Base-by-base conservation (phyloP, 2,797 vertebrate species). In the Chaenodraco wilsoni region DNA sequence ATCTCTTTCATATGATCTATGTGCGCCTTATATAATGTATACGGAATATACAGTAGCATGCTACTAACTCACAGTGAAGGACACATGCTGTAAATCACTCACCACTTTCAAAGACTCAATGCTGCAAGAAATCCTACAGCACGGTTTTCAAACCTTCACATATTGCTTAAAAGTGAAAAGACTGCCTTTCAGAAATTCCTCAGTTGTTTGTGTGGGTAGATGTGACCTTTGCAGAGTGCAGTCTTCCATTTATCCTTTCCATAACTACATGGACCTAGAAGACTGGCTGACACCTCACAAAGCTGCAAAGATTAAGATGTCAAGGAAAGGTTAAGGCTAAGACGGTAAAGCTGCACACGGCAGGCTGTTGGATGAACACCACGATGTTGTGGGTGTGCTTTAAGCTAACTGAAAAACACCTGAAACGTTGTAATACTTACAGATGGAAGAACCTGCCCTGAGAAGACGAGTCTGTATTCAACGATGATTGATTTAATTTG, bases 251-350 rank as follows among this genome's bases (percentile, higher is more conserved):
- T 86, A 83, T 88, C 74, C 69, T 27, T 63, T 56, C 63, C 74
- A 60, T 75, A 82, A 83, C 80, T 79, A 73, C 84, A 72, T 78
- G 79, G 65, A 74, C 76, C 78, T 37, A 1, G 72, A 86, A 60
- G 61, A 79, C 65, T 8, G 60, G 69, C 80, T 81, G 84, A 88
- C 84, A 84, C 83, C 83, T 88, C 84, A 74, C 78, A 77, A 81
- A 87, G 86, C 71, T 66, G 84, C 80, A 84, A 88, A 91, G 88
- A 91, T 92, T 90, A 92, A 89, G 84, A 85, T 86, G 88, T 90
- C 91, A 85, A 55, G 81, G 79, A 82, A 90, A 92, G 90, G 87
- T 84, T 89, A 84, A 87, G 83, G 79, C 88, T 83, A 87, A 92
- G 88, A 78, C 70, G 69, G 81, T 76, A 78, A 85, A 80, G 88